phyloP scores from a whole-genome alignment of 92 coral and sea anemone species.

The Epizoanthus scotinus region DNA sequence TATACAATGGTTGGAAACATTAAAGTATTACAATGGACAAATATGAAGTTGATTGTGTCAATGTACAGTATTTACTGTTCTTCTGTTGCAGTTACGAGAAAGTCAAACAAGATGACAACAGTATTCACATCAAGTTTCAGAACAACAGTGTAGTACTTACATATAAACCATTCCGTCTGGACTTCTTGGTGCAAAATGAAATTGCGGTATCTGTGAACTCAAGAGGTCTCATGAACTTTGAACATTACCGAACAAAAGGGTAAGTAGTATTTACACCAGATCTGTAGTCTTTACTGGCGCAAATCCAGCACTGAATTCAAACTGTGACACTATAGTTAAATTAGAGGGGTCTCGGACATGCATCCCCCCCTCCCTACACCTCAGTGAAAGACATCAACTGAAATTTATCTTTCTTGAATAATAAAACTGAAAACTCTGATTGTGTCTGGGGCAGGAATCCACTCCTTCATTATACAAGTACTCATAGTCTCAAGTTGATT shows the following conservation, averaged over 20 bases:
- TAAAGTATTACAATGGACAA: too few species aligned
- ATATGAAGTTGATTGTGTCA: neutral
- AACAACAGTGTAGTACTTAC: slow-evolving; percentile 83
- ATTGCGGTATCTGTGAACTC: slow-evolving; percentile 94
- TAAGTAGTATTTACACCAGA: slow-evolving; percentile 23
- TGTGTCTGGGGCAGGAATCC: too few species aligned
- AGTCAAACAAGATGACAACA: slow-evolving; percentile 77
- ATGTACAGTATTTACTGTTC: neutral
- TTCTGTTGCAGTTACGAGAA: slow-evolving; percentile 71
- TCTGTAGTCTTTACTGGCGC: neutral
- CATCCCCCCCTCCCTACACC: too few species aligned
- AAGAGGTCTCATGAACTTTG: slow-evolving; percentile 98
- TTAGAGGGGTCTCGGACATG: too few species aligned
- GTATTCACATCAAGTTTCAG: slow-evolving; percentile 81
- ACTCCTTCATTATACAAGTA: too few species aligned
- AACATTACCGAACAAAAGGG: slow-evolving; percentile 86
- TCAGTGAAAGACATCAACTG: too few species aligned
- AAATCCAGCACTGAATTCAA: too few species aligned
- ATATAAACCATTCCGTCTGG: slow-evolving; percentile 85
- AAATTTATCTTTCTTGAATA: too few species aligned
- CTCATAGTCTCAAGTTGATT: too few species aligned
- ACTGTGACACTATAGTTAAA: too few species aligned
- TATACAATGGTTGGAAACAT: too few species aligned
- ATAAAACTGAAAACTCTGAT: too few species aligned
- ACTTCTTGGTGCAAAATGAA: slow-evolving; percentile 88